Percentiles rank a stretch among this genome's conserved stretches.
These are phyloP conservation scores for Carassius gibelio DNA, from an alignment of 2,113 vertebrate species.

Conservation along the genomic window DNA sequence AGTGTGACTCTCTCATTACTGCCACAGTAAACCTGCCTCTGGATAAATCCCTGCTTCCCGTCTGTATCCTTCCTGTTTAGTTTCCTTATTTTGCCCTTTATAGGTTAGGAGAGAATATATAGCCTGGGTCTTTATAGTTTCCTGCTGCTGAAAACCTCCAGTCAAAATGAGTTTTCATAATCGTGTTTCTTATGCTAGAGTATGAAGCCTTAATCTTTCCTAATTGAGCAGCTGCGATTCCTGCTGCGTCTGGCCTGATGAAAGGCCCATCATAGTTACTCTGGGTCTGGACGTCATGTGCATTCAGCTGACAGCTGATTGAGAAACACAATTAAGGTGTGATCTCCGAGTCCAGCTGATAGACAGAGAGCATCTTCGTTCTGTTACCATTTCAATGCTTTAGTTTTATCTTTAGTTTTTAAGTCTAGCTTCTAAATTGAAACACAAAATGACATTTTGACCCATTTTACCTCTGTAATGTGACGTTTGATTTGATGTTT, in stretches of 20 bases:
- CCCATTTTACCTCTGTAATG: not conserved
- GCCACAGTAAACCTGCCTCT: not conserved
- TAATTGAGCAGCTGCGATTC: constrained; percentile 29
- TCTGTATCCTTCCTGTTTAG: not conserved
- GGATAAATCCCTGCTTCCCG: constrained; percentile 31
- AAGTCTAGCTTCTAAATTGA: not conserved
- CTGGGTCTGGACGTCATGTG: not conserved
- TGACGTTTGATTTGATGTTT: not conserved
- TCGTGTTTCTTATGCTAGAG: not conserved
- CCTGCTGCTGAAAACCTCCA: constrained; percentile 12
- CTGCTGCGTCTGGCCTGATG: not conserved
- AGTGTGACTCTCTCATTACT: constrained; percentile 14
- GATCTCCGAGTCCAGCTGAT: constrained; percentile 12
- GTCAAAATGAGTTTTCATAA: constrained; percentile 12
- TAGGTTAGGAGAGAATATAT: not conserved
- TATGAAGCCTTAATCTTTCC: constrained; percentile 30
- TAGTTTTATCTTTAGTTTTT: not conserved
- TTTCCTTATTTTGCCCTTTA: not conserved
- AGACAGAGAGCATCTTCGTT: not conserved
- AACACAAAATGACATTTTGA: not conserved
- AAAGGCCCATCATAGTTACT: constrained; percentile 16
- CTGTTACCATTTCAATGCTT: not conserved
- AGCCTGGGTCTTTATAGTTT: not conserved
- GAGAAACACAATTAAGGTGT: constrained; percentile 4
- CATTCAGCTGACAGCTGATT: constrained; percentile 11